Conservation (phyloP, 2,113 vertebrate species). For the Nothobranchius kuhntae region DNA sequence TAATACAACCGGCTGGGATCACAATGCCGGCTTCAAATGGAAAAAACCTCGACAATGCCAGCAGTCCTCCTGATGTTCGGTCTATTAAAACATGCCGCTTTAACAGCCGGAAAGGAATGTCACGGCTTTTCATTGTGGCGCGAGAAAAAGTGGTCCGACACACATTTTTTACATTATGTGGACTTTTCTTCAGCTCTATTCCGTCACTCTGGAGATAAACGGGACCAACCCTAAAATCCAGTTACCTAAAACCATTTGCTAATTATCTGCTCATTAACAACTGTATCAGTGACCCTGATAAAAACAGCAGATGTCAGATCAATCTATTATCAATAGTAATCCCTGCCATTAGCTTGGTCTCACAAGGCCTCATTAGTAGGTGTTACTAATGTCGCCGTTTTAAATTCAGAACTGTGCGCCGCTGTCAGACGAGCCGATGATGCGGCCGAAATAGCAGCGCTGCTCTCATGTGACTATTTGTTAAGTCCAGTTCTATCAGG, state of each 20-base stretch:
- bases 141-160: no score
- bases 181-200: no score
- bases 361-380: constrained; percentile 71
- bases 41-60: constrained; percentile 59
- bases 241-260: constrained; percentile 33
- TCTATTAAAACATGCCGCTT: constrained; percentile 45
- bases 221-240: background rate
- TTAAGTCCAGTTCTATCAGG: constrained; percentile 79
- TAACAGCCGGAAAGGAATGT: constrained; percentile 13
- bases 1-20: constrained; percentile 71
- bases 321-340: constrained; percentile 63
- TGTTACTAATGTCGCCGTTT: constrained; percentile 60
- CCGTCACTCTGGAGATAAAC: no score
- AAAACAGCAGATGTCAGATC: constrained; percentile 42
- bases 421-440: constrained; percentile 42
- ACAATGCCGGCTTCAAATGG: constrained; percentile 28
- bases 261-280: constrained; percentile 51
- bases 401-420: constrained; percentile 52
- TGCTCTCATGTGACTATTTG: constrained; percentile 80
- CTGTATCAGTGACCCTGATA: constrained; percentile 16
- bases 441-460: constrained; percentile 71
- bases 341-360: constrained; percentile 60
- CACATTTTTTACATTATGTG: no score
- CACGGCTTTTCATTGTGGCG: no score
- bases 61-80: constrained; percentile 27